A percentile compares a stretch with the other conserved stretches of the same genome.
Conservation (phyloP, 1,140 invertebrate genomes). For the Orussus abietinus region DNA sequence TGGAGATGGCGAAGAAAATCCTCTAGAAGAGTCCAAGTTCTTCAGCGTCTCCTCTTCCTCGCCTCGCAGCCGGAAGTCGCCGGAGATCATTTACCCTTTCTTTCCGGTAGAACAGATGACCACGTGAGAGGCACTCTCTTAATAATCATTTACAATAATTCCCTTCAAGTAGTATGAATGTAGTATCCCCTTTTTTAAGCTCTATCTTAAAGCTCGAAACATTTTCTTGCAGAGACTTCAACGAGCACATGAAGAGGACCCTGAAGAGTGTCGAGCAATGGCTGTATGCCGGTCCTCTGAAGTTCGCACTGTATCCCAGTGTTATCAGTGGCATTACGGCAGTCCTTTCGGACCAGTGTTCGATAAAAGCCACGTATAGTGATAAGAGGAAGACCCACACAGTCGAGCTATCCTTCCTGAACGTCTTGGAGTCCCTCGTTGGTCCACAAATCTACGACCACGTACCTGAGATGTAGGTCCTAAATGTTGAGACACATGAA, state of each 20-base stretch:
- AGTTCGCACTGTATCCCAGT: conserved; percentile 23
- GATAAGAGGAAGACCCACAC: conserved; percentile 5
- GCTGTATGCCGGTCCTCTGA: conserved; percentile 21
- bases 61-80: too few relatives aligned
- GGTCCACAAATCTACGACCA: conserved; percentile 12
- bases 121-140: too few relatives aligned
- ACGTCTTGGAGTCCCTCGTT: conserved; percentile 17
- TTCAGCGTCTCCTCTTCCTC: too few relatives aligned
- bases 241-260: conserved; percentile 11
- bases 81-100: too few relatives aligned
- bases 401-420: conserved; percentile 14
- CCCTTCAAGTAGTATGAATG: too few relatives aligned
- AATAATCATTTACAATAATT: too few relatives aligned
- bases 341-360: conserved; percentile 12
- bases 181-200: too few relatives aligned
- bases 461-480: conserved; percentile 6
- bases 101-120: too few relatives aligned
- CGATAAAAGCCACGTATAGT: conserved; percentile 1
- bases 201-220: too few relatives aligned
- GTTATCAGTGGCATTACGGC: conserved; percentile 22
- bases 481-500: background rate
- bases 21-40: too few relatives aligned
- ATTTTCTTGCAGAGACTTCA: conserved; percentile 8
- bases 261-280: conserved; percentile 21
- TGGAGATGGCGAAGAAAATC: too few relatives aligned